phyloP scores from a whole-genome alignment of 2,888 invertebrate species.

The Linyphia triangularis region DNA sequence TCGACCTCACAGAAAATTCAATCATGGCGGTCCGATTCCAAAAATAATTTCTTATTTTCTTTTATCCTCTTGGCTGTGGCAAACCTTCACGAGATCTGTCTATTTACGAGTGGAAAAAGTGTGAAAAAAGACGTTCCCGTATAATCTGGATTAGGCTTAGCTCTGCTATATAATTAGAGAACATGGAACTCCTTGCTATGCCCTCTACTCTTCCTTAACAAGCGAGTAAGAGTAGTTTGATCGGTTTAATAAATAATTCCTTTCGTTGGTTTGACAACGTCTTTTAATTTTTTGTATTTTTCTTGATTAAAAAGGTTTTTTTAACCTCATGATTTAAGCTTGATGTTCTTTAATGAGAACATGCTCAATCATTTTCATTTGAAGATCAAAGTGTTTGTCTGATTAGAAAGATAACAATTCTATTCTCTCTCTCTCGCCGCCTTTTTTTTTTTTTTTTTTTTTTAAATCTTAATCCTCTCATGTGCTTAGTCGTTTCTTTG shows the following conservation, averaged over 20 bases:
- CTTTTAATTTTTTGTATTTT: slow-evolving; percentile 26
- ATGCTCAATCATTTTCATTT: no score
- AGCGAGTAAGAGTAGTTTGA: slow-evolving; percentile 46
- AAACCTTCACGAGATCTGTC: slow-evolving; percentile 58
- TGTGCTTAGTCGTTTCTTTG: background rate
- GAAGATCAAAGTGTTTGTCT: no score
- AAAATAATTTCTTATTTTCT: background rate
- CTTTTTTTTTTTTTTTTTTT: background rate
- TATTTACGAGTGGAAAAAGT: slow-evolving; percentile 61
- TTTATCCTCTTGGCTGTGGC: background rate
- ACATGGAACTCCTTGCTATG: slow-evolving; percentile 33
- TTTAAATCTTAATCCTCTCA: background rate
- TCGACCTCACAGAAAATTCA: slow-evolving; percentile 38
- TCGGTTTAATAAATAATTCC: slow-evolving; percentile 66
- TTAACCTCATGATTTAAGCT: background rate
- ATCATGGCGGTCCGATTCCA: slow-evolving; percentile 35
- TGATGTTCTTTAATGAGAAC: background rate
- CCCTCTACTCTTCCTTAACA: slow-evolving; percentile 41
- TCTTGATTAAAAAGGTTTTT: background rate
- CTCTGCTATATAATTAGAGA: slow-evolving; percentile 70
- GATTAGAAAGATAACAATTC: background rate
- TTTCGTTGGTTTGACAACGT: slow-evolving; percentile 32
- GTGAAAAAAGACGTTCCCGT: slow-evolving; percentile 35
- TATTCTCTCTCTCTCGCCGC: background rate
- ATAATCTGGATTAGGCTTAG: slow-evolving; percentile 66